Conservation (phyloP, 1,140 invertebrate genomes). For the Meloidogyne chitwoodi region DNA sequence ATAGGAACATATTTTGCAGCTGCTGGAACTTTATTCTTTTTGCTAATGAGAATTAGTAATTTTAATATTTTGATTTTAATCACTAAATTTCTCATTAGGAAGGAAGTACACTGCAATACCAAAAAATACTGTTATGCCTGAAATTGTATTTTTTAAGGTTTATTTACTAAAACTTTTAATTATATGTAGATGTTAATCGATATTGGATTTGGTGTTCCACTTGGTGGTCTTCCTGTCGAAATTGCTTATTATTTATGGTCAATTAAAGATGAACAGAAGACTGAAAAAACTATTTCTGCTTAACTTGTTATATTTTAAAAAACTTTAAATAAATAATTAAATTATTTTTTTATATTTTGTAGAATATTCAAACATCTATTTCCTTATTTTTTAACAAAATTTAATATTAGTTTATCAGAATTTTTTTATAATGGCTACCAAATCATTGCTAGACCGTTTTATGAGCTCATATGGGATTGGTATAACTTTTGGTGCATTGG, state of each 20-base stretch:
- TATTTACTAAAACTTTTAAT: background rate
- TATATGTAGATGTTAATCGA: background rate
- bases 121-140: background rate
- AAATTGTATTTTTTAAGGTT: background rate
- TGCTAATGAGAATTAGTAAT: background rate
- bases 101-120: background rate
- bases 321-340: background rate
- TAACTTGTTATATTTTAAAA: background rate
- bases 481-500: background rate
- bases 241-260: background rate
- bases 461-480: slow-evolving; percentile 6
- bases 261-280: background rate
- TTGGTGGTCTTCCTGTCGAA: background rate
- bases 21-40: background rate
- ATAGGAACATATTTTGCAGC: background rate
- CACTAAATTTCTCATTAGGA: background rate
- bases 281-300: background rate
- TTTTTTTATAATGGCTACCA: slow-evolving; percentile 2
- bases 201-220: background rate
- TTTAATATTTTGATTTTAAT: background rate
- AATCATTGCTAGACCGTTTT: slow-evolving; percentile 3
- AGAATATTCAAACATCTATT: background rate
- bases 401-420: background rate
- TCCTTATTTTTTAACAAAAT: background rate
- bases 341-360: background rate